Evolutionary conservation across 2,797 vertebrate species (phyloP), one percentile per base, ranked within the genome.

Genomic region (Poecilia wingei): DNA sequence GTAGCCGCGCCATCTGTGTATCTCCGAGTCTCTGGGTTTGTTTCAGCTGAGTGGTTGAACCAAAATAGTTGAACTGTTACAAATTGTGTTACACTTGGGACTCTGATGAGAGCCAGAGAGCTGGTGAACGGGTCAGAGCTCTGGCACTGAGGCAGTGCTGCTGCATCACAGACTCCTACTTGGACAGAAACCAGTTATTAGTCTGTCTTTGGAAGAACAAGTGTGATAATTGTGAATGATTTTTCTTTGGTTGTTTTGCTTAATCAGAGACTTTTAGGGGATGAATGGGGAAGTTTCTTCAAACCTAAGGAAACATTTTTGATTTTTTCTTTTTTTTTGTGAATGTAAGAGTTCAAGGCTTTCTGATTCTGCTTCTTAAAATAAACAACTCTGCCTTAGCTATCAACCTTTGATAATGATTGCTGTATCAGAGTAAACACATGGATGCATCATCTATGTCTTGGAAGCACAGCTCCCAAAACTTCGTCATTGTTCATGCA

Each of bases 31-130:
- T 86, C 84, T 82, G 92, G 86, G 93, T 96, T 95, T 92, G 82
- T 93, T 89, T 93, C 93, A 94, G 93, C 93, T 85, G 89, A 95
- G 88, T 87, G 93, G 79, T 51, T 87, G 88, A 91, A 91, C 88
- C 91, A 88, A 91, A 88, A 86, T 87, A 95, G 93, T 92, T 90
- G 88, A 93, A 93, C 92, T 95, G 94, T 91, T 92, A 93, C 92
- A 94, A 95, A 96, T 91, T 92, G 89, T 81, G 82, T 95, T 96
- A 91, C 90, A 90, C 91, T 92, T 88, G 90, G 92, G 94, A 86
- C 75, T 85, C 39, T 76, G 79, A 74, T 7, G 49, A 89, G 80
- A 89, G 73, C 83, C 91, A 93, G 89, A 92, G 93, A 93, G 93
- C 91, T 92, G 93, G 91, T 86, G 93, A 96, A 94, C 83, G 81